Conservation (phyloP, 92 coral and sea anemone species). For the Plumapathes pennacea region DNA sequence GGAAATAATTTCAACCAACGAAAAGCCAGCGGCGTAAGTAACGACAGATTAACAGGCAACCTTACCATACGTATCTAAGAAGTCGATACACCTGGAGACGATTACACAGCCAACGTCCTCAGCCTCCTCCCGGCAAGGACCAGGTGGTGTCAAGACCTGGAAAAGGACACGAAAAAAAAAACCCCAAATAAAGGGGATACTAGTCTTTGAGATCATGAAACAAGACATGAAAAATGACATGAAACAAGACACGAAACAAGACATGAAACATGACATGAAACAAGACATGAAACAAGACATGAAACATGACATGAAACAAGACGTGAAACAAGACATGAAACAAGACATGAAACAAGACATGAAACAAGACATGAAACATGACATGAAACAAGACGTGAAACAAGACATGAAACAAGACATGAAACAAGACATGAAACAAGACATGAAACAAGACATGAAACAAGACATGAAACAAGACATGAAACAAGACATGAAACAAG, state of each 20-base stretch:
- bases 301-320: not conserved
- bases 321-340: not conserved
- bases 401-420: not conserved
- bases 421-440: not conserved
- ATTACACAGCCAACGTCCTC: conserved; percentile 76
- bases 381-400: not conserved
- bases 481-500: too few species aligned
- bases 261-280: too few species aligned
- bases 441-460: too few species aligned
- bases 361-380: not conserved
- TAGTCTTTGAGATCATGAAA: not conserved
- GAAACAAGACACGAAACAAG: not conserved
- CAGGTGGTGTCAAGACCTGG: conserved; percentile 55
- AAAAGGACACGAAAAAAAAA: not conserved
- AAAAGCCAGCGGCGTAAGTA: not conserved
- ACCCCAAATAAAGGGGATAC: not conserved
- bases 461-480: too few species aligned
- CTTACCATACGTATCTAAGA: conserved; percentile 80
- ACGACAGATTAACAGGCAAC: not conserved
- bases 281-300: not conserved
- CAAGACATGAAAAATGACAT: not conserved
- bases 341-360: not conserved
- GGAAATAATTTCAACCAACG: not conserved
- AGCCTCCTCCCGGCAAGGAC: conserved; percentile 32
- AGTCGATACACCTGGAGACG: conserved; percentile 87